A percentile compares a stretch with the other conserved stretches of the same genome.
phyloP scores from a whole-genome alignment of 2,113 vertebrate species.

The Triplophysa siluroides region DNA sequence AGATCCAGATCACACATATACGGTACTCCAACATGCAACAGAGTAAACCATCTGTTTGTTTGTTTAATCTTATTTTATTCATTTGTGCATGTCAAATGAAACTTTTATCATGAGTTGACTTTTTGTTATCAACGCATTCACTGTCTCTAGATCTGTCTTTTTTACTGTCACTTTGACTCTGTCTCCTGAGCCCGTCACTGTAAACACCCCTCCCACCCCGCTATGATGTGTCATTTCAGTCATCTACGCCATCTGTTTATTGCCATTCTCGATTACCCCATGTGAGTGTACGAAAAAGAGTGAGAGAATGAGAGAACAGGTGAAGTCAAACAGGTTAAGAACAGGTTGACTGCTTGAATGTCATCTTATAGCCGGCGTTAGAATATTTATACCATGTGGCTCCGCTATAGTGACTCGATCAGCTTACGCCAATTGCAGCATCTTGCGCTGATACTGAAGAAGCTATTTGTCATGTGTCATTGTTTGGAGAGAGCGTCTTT shows the following conservation, averaged over 20 bases:
- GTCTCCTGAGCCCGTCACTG: constrained; percentile 6
- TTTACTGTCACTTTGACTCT: constrained; percentile 1
- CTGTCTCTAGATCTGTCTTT: background rate
- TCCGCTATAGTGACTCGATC: constrained; percentile 23
- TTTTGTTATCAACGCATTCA: background rate
- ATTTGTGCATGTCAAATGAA: background rate
- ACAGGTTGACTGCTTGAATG: constrained; percentile 13
- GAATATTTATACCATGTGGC: background rate
- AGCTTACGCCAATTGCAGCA: constrained; percentile 13
- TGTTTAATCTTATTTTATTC: background rate
- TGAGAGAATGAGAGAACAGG: background rate
- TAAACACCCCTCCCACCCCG: constrained; percentile 31
- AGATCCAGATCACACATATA: no score
- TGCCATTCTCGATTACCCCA: constrained; percentile 23
- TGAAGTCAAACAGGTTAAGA: constrained; percentile 3
- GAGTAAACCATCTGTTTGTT: no score
- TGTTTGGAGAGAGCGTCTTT: constrained; percentile 28
- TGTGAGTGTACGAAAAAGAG: constrained; percentile 18
- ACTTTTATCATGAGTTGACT: background rate
- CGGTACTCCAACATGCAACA: no score
- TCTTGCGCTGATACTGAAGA: constrained; percentile 13
- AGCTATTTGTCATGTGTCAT: constrained; percentile 22
- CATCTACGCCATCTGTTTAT: constrained; percentile 43
- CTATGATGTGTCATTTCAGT: constrained; percentile 33
- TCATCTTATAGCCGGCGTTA: constrained; percentile 15